These are phyloP conservation scores for Drosophila affinis DNA, from an alignment of 2,888 invertebrate genomes.

Conservation along the genomic window DNA sequence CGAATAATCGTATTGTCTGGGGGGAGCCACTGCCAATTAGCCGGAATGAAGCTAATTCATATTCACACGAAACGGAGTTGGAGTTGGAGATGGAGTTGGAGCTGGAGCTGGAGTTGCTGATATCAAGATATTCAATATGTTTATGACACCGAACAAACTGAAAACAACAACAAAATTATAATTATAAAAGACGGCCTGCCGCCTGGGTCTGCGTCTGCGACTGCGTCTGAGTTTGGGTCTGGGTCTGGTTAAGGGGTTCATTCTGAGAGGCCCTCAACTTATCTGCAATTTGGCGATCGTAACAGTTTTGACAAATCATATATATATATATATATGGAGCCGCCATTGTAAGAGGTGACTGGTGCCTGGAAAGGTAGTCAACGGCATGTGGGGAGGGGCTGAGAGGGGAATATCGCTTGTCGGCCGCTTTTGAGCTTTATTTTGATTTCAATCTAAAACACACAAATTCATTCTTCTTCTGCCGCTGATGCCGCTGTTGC, in stretches of 20 bases:
- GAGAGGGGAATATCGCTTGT: constrained; percentile 34
- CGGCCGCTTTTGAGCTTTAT: constrained; percentile 74
- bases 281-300: constrained; percentile 75
- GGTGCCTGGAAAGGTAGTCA: constrained; percentile 21
- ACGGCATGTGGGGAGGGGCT: not conserved
- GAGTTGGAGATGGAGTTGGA: not conserved
- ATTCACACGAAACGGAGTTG: constrained; percentile 29
- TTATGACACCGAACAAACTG: constrained; percentile 49
- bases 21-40: constrained; percentile 53
- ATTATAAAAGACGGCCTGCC: constrained; percentile 36
- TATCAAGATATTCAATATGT: constrained; percentile 65
- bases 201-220: constrained; percentile 16
- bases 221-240: constrained; percentile 12
- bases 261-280: constrained; percentile 49
- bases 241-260: constrained; percentile 5
- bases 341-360: constrained; percentile 25
- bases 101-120: not conserved
- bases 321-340: constrained; percentile 6
- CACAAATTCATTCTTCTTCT: constrained; percentile 74
- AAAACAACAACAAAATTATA: constrained; percentile 25
- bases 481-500: constrained; percentile 24
- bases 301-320: constrained; percentile 79
- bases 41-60: constrained; percentile 34
- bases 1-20: not conserved
- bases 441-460: constrained; percentile 80